Conservation (phyloP, 2,113 vertebrate genomes). For the Henicopernis longicauda region DNA sequence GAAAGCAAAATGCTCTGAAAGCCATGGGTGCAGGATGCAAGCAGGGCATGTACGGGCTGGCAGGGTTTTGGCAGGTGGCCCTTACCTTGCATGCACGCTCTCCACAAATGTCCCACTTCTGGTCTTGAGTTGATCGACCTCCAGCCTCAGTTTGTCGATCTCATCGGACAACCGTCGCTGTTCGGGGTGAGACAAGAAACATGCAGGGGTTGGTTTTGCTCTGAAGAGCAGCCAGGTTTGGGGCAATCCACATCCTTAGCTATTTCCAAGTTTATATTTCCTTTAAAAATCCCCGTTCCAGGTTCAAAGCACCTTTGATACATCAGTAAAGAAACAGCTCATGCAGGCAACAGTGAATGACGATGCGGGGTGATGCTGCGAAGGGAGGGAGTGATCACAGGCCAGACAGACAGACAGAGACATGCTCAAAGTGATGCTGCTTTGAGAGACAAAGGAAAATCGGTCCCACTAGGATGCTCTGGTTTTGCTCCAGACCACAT, state of each 20-base stretch:
- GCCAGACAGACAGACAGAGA: neutral
- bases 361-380: neutral
- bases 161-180: conserved; percentile 92
- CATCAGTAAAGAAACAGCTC: neutral
- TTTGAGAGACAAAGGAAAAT: neutral
- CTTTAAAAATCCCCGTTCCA: neutral
- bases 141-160: conserved; percentile 91
- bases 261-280: neutral
- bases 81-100: conserved; percentile 84
- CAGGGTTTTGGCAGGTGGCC: neutral
- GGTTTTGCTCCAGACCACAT: neutral
- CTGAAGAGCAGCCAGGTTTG: neutral
- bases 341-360: neutral
- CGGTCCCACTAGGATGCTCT: neutral
- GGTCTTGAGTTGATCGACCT: conserved; percentile 92
- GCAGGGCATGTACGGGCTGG: fast-evolving
- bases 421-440: neutral
- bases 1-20: neutral
- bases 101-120: conserved; percentile 87
- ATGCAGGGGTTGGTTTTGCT: neutral
- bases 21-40: neutral
- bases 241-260: neutral
- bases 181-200: neutral
- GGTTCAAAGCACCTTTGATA: neutral
- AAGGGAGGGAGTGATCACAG: neutral